A percentile compares a stretch with the other conserved stretches of the same genome.
These are phyloP conservation scores for Ascidia mentula DNA, from an alignment of 23 tunicate species.

Conservation along the genomic window DNA sequence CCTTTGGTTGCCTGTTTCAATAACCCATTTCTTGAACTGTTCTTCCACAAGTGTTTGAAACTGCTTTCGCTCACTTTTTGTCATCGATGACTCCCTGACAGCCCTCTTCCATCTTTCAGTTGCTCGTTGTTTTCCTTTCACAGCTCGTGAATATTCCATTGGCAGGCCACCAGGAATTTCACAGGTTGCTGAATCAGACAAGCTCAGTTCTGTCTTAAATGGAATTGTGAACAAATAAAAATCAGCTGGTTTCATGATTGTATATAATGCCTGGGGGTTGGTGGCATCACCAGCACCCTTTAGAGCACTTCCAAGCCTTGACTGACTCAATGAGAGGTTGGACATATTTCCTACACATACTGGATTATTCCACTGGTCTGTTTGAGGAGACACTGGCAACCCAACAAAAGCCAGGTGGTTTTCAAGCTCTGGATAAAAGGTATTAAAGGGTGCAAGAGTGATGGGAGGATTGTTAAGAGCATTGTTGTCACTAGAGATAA, in stretches of 20 bases:
- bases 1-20: slow-evolving; percentile 60
- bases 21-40: slow-evolving; percentile 74
- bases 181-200: slow-evolving; percentile 12
- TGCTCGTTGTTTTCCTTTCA: slow-evolving; percentile 57
- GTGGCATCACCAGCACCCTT: neutral
- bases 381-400: slow-evolving; percentile 72
- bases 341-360: slow-evolving; percentile 32
- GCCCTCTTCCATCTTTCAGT: slow-evolving; percentile 69
- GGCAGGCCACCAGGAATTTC: slow-evolving; percentile 85
- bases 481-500: slow-evolving; percentile 43
- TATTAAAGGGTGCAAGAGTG: slow-evolving; percentile 85
- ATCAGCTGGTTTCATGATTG: slow-evolving; percentile 48
- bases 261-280: slow-evolving; percentile 21
- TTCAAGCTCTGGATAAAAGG: slow-evolving; percentile 70
- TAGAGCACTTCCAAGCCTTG: slow-evolving; percentile 29
- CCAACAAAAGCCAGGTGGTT: slow-evolving; percentile 68
- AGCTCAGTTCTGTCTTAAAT: slow-evolving; percentile 20
- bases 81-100: slow-evolving; percentile 67
- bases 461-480: slow-evolving; percentile 17
- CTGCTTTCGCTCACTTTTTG: slow-evolving; percentile 46
- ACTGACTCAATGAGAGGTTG: slow-evolving; percentile 15
- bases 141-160: slow-evolving; percentile 58
- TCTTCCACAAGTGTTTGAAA: slow-evolving; percentile 74
- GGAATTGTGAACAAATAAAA: slow-evolving; percentile 76
- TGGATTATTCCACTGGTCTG: slow-evolving; percentile 85